Evolutionary conservation across 2,888 invertebrate species (phyloP).

Genomic region (Argyresthia albistria): DNA sequence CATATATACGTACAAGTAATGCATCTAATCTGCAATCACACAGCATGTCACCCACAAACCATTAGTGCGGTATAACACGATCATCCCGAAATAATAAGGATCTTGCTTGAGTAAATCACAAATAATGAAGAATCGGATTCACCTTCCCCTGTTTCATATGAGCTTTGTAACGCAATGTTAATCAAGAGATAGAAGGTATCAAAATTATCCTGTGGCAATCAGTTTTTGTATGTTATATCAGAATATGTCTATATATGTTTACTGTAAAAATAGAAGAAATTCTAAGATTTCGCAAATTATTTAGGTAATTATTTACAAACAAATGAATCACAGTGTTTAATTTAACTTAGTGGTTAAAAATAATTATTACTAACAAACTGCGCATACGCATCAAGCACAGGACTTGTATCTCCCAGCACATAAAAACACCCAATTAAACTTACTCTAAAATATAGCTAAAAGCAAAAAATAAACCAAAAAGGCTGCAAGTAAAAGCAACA

Average conservation of each 20-base stretch:
- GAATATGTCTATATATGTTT: too few species aligned
- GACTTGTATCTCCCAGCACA: background rate
- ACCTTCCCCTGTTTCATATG: background rate
- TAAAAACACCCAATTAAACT: slow-evolving; percentile 19
- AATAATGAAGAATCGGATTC: slow-evolving; percentile 1
- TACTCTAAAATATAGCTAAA: slow-evolving; percentile 62
- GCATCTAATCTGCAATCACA: slow-evolving; percentile 19
- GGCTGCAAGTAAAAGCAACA: slow-evolving; percentile 45
- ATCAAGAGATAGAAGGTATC: too few species aligned
- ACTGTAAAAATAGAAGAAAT: too few species aligned
- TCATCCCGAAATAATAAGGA: slow-evolving; percentile 37
- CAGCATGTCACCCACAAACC: slow-evolving; percentile 21
- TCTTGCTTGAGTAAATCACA: slow-evolving; percentile 21
- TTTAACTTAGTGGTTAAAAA: too few species aligned
- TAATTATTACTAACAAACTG: slow-evolving; percentile 3
- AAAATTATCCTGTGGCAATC: too few species aligned
- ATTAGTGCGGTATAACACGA: slow-evolving; percentile 36
- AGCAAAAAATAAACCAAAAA: slow-evolving; percentile 62
- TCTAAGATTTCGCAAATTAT: too few species aligned
- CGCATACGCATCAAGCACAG: slow-evolving; percentile 6
- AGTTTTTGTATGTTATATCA: too few species aligned
- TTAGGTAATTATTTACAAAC: too few species aligned
- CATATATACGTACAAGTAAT: slow-evolving; percentile 34
- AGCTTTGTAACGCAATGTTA: too few species aligned
- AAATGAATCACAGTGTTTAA: too few species aligned